Percentiles rank a stretch among this genome's conserved stretches.
These are phyloP conservation scores for Orthosia cruda DNA, from an alignment of 2,888 invertebrate genomes.

Conservation along the genomic window DNA sequence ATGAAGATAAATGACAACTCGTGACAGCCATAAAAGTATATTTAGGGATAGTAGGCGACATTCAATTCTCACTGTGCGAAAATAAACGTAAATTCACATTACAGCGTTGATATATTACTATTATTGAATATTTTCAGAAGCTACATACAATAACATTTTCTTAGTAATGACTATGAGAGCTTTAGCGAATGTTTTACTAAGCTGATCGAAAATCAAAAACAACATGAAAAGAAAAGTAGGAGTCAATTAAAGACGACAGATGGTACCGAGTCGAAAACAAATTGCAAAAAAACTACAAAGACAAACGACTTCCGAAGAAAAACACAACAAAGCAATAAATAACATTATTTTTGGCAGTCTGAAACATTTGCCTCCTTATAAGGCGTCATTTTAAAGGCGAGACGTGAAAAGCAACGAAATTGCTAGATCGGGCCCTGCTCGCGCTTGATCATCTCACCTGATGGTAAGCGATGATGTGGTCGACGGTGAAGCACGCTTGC, in stretches of 20 bases:
- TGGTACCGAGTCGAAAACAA: background rate
- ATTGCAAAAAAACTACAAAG: too few relatives aligned
- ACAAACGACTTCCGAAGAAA: too few relatives aligned
- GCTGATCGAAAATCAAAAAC: background rate
- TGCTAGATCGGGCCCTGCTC: too few relatives aligned
- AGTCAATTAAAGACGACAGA: background rate
- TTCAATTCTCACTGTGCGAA: constrained; percentile 54
- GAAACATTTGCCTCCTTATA: too few relatives aligned
- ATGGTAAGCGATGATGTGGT: too few relatives aligned
- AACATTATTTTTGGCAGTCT: too few relatives aligned
- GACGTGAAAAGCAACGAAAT: too few relatives aligned
- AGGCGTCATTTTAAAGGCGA: too few relatives aligned
- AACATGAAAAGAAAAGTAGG: background rate
- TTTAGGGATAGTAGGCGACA: constrained; percentile 52
- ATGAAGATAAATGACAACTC: constrained; percentile 62
- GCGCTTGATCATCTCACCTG: too few relatives aligned
- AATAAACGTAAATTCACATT: constrained; percentile 49
- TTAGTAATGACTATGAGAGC: background rate
- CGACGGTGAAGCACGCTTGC: too few relatives aligned
- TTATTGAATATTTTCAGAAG: too few relatives aligned
- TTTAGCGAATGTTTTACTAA: constrained; percentile 4
- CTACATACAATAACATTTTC: constrained; percentile 2
- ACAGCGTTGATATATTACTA: constrained; percentile 5
- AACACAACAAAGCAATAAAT: too few relatives aligned
- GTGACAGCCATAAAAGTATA: constrained; percentile 60